Evolutionary conservation across 2,797 vertebrate species (phyloP).

Genomic region (Telmatherina bonti): DNA sequence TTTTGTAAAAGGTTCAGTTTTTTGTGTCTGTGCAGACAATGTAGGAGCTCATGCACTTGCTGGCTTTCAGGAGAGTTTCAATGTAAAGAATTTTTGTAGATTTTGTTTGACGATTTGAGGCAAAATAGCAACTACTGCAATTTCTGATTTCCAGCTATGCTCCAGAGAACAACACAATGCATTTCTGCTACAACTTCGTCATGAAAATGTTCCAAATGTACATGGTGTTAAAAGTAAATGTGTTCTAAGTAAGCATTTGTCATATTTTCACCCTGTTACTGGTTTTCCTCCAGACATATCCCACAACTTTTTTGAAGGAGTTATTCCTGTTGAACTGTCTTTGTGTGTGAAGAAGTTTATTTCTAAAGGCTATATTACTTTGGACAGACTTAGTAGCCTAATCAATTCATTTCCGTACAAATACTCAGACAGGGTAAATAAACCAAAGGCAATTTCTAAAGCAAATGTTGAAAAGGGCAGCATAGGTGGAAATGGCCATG

Average conservation of each 20-base stretch:
- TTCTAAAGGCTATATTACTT: conserved; percentile 15
- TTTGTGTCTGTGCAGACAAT: conserved; percentile 41
- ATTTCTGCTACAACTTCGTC: not conserved
- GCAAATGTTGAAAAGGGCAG: conserved; percentile 6
- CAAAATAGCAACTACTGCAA: not conserved
- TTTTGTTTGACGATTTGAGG: conserved; percentile 22
- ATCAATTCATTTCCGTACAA: not conserved
- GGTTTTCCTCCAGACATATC: conserved; percentile 26
- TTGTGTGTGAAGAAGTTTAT: conserved; percentile 8
- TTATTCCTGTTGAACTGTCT: conserved; percentile 32
- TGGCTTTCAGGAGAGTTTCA: conserved; percentile 11
- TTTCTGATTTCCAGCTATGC: conserved; percentile 5
- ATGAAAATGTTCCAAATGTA: not conserved
- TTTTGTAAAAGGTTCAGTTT: conserved; percentile 8
- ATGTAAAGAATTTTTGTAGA: conserved; percentile 25
- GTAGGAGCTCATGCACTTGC: conserved; percentile 10
- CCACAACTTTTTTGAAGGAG: conserved; percentile 38
- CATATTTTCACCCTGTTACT: conserved; percentile 8
- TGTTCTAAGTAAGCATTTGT: not conserved
- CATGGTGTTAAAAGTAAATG: not conserved
- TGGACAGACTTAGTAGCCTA: not conserved
- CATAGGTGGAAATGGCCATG: conserved; percentile 39
- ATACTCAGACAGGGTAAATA: conserved; percentile 5
- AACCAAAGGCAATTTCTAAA: not conserved
- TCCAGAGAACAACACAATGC: not conserved